Percentiles rank a stretch among this genome's conserved stretches.
Evolutionary conservation across 2,797 vertebrate genomes (phyloP).

Genomic region (Mormyrops attenuatus): DNA sequence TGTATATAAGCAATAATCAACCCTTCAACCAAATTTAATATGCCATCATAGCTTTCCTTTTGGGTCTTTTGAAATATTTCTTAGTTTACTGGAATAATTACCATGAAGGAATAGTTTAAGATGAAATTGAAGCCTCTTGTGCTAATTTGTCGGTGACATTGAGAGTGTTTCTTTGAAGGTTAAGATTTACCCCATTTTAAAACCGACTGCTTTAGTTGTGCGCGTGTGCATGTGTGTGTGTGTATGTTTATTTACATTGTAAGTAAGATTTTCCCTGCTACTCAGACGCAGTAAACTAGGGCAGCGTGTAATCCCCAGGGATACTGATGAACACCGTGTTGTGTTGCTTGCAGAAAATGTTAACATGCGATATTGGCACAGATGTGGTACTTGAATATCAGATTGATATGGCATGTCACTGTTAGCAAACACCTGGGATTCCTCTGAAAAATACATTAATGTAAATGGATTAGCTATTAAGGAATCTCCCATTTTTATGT

Average conservation of each 20-base stretch:
- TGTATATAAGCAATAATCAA: neutral
- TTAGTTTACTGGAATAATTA: constrained; percentile 3
- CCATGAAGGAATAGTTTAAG: constrained; percentile 6
- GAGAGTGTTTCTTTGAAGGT: neutral
- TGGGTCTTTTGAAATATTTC: neutral
- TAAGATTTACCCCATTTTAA: neutral
- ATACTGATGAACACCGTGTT: neutral
- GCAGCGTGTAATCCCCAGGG: neutral
- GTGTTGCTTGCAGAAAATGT: neutral
- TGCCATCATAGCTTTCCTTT: neutral
- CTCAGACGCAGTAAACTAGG: neutral
- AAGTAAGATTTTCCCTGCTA: neutral
- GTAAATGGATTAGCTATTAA: neutral
- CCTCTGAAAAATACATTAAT: neutral
- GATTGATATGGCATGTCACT: neutral
- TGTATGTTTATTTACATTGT: neutral
- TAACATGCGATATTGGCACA: neutral
- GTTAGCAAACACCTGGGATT: neutral
- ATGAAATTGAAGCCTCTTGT: neutral
- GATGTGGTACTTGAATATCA: neutral
- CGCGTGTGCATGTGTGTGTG: neutral
- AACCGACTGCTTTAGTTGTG: neutral
- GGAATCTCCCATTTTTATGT: neutral
- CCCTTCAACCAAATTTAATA: neutral
- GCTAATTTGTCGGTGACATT: neutral